These are phyloP conservation scores for Channa maculata DNA, from an alignment of 2,113 vertebrate species.

Conservation along the genomic window DNA sequence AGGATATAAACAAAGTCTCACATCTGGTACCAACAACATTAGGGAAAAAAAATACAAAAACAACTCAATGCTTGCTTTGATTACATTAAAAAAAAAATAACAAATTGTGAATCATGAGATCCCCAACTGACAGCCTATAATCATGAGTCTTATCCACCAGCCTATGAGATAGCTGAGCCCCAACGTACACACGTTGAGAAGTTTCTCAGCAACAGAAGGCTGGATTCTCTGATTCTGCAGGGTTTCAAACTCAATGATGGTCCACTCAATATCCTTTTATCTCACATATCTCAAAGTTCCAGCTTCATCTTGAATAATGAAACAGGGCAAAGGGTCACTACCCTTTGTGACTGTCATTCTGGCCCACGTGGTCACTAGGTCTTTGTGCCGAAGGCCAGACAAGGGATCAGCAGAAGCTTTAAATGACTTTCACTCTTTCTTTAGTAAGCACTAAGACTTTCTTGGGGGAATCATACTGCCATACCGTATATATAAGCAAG, in stretches of 20 bases:
- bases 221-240: conserved; percentile 45
- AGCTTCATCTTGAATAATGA: conserved; percentile 21
- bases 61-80: no score
- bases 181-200: conserved; percentile 44
- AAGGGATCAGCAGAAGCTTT: neutral
- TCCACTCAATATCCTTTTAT: conserved; percentile 29
- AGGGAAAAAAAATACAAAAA: conserved; percentile 6
- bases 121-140: conserved; percentile 22
- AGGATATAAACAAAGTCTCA: conserved; percentile 36
- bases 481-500: neutral
- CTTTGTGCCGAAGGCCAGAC: neutral
- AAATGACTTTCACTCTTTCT: neutral
- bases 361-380: fast-evolving
- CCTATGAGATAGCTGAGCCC: conserved; percentile 25
- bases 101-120: no score
- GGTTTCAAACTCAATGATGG: conserved; percentile 8
- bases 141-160: conserved; percentile 34
- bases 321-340: neutral
- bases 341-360: conserved; percentile 2
- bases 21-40: conserved; percentile 21
- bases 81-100: neutral
- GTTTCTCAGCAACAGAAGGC: conserved; percentile 25
- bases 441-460: neutral
- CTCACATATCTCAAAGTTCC: conserved; percentile 12
- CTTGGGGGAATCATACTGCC: neutral